Percentiles rank a stretch among this genome's conserved stretches.
Conservation (phyloP, 2,797 vertebrate species). For the Triplophysa yarkandensis region DNA sequence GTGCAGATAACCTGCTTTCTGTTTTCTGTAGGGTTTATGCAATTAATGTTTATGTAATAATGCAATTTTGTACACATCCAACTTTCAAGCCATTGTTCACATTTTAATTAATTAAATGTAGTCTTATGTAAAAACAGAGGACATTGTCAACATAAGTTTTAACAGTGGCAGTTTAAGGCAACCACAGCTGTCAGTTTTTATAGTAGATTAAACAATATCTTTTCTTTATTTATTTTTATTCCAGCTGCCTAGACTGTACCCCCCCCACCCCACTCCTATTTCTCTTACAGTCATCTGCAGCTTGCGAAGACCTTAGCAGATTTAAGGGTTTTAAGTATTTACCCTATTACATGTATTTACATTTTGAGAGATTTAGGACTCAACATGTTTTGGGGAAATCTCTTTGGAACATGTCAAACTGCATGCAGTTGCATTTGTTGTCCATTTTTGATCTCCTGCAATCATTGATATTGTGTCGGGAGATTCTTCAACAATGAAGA, state of each 20-base stretch:
- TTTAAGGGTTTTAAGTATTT: constrained; percentile 21
- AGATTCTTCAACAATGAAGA: constrained; percentile 18
- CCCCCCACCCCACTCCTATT: too few species aligned
- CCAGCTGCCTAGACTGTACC: background rate
- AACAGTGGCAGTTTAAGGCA: background rate
- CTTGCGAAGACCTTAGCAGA: constrained; percentile 11
- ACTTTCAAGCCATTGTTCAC: too few species aligned
- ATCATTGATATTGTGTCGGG: background rate
- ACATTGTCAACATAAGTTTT: background rate
- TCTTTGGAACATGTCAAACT: constrained; percentile 15
- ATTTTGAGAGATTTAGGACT: constrained; percentile 42
- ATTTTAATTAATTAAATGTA: too few species aligned
- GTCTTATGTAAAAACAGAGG: too few species aligned
- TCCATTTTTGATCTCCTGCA: too few species aligned
- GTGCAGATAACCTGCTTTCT: too few species aligned
- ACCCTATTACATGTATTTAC: too few species aligned
- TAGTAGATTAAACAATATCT: background rate
- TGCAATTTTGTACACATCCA: too few species aligned
- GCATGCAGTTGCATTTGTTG: constrained; percentile 35
- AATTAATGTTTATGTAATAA: too few species aligned
- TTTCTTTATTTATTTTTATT: background rate
- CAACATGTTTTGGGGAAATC: constrained; percentile 34
- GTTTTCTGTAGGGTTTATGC: too few species aligned
- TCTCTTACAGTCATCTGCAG: background rate
- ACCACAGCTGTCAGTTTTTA: background rate